phyloP scores from a whole-genome alignment of 2,113 vertebrate species.

The Rhynchomys soricoides region DNA sequence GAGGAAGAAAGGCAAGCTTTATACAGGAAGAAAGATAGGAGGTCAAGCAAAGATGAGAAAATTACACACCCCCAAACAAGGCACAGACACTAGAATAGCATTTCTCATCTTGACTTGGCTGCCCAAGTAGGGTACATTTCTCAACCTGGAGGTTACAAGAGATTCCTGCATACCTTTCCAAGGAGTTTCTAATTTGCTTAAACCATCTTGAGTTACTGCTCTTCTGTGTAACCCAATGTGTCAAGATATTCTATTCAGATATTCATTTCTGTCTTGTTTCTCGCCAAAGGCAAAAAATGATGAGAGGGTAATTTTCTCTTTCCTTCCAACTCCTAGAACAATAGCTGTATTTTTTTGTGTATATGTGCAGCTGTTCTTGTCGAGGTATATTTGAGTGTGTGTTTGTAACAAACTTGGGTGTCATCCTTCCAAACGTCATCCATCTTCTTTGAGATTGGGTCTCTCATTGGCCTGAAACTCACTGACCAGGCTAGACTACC shows the following conservation, averaged over 20 bases:
- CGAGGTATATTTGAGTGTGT: neutral
- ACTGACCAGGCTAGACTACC: neutral
- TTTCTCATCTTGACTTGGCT: neutral
- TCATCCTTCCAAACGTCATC: neutral
- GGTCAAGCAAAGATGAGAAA: neutral
- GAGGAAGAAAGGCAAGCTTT: neutral
- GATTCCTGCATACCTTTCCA: neutral
- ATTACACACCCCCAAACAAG: neutral
- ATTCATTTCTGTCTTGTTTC: slow-evolving; percentile 55
- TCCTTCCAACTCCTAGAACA: neutral
- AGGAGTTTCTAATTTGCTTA: slow-evolving; percentile 1
- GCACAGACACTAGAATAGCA: neutral
- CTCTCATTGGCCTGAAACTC: neutral
- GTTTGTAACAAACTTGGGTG: too few relatives aligned
- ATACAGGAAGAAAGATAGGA: neutral
- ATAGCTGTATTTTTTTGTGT: neutral
- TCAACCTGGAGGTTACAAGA: neutral
- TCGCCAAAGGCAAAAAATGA: neutral
- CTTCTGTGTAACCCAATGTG: slow-evolving; percentile 9
- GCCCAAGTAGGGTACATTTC: neutral
- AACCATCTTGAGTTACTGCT: slow-evolving; percentile 55
- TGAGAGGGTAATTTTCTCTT: neutral
- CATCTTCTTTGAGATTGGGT: neutral
- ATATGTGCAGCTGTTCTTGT: neutral
- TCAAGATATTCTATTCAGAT: slow-evolving; percentile 53